These are phyloP conservation scores for Cololabis saira DNA, from an alignment of 2,113 vertebrate genomes.

Conservation along the genomic window DNA sequence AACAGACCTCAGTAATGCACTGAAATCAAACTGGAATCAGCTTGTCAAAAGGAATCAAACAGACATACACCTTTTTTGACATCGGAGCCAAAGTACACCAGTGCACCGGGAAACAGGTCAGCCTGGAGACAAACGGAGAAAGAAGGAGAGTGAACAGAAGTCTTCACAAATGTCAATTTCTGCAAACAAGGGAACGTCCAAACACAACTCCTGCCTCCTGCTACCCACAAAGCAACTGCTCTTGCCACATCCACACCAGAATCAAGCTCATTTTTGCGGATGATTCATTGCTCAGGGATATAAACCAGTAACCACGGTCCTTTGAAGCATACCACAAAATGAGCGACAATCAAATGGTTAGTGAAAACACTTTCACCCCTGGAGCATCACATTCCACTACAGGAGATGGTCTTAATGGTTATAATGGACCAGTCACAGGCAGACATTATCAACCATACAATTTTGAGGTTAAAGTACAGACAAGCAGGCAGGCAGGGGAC, in stretches of 20 bases:
- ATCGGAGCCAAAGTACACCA: constrained; percentile 91
- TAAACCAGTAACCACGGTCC: constrained; percentile 44
- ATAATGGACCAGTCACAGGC: constrained; percentile 59
- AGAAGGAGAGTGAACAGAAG: constrained; percentile 27
- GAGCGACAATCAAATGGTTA: constrained; percentile 67
- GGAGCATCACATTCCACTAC: constrained; percentile 59
- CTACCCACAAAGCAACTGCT: constrained; percentile 34
- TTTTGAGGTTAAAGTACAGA: constrained; percentile 60
- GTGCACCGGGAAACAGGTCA: constrained; percentile 91
- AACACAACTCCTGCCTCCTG: constrained; percentile 31
- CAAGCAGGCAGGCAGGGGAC: constrained; percentile 38
- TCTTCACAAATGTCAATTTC: constrained; percentile 34
- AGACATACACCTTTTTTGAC: constrained; percentile 81
- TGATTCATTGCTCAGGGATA: constrained; percentile 56
- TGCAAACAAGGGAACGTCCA: constrained; percentile 35
- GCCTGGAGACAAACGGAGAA: constrained; percentile 78
- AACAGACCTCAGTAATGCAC: constrained; percentile 35
- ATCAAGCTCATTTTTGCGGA: constrained; percentile 36
- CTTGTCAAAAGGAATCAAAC: constrained; percentile 10
- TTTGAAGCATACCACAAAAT: constrained; percentile 75
- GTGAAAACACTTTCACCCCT: constrained; percentile 69
- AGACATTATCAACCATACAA: constrained; percentile 62
- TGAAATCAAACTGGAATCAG: constrained; percentile 32
- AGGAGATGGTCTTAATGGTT: constrained; percentile 50
- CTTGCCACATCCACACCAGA: constrained; percentile 47